These are phyloP conservation scores for Acromyrmex heyeri DNA, from an alignment of 1,140 invertebrate species.

Conservation along the genomic window DNA sequence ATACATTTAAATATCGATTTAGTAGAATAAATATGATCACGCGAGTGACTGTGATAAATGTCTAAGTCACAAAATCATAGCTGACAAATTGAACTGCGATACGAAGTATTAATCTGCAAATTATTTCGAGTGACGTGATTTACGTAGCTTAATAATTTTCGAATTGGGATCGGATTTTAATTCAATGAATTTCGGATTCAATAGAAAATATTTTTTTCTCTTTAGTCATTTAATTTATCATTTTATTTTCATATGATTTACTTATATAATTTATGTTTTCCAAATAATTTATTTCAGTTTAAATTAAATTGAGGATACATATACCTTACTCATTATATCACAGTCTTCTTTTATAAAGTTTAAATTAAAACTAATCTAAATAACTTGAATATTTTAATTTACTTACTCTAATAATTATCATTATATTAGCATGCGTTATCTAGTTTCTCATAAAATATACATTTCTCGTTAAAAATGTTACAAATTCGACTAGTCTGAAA, in stretches of 20 bases:
- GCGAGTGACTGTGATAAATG: conserved; percentile 13
- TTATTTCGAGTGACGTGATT: background rate
- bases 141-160: background rate
- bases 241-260: background rate
- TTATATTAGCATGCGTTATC: conserved; percentile 14
- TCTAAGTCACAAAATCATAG: conserved; percentile 8
- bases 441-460: background rate
- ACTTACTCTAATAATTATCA: conserved; percentile 43
- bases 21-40: conserved; percentile 17
- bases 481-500: conserved; percentile 25
- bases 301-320: conserved; percentile 3
- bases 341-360: conserved; percentile 30
- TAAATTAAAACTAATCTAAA: conserved; percentile 27
- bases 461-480: conserved; percentile 6
- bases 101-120: background rate
- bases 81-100: conserved; percentile 25
- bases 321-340: conserved; percentile 28
- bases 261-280: background rate
- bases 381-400: conserved; percentile 29
- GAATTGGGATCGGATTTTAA: background rate
- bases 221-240: background rate
- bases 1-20: background rate
- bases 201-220: background rate
- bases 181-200: background rate
- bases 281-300: conserved; percentile 11